A percentile compares a stretch with the other conserved stretches of the same genome.
Conservation (phyloP, 35 echinoderm and acorn worm species). For the Heliocidaris tuberculata region DNA sequence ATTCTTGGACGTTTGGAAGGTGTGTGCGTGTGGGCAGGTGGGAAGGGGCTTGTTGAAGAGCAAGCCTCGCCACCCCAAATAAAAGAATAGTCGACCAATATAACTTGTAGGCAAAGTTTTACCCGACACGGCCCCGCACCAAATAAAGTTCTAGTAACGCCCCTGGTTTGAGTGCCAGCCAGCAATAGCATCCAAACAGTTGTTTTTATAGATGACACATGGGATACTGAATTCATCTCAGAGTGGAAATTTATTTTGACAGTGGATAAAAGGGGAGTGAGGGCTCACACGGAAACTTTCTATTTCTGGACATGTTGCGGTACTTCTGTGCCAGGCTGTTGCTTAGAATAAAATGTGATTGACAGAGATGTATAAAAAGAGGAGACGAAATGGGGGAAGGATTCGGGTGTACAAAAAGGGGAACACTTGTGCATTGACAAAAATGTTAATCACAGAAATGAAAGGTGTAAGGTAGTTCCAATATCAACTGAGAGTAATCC, state of each 20-base stretch:
- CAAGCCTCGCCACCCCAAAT: not conserved
- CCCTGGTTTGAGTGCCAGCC: not conserved
- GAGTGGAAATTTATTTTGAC: not conserved
- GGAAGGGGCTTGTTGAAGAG: not conserved
- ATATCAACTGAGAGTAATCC: no score
- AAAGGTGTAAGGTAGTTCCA: no score
- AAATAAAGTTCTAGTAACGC: not conserved
- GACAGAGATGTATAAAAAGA: not conserved
- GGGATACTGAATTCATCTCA: not conserved
- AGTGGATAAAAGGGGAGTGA: not conserved
- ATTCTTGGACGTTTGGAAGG: no score
- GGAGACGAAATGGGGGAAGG: not conserved
- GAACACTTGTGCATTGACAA: not conserved
- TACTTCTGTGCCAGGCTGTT: not conserved
- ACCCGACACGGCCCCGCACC: not conserved
- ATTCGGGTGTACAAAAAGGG: not conserved
- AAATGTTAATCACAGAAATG: no score
- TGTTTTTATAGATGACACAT: not conserved
- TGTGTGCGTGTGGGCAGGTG: no score
- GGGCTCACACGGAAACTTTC: not conserved
- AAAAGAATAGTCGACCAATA: no score
- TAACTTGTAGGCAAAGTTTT: not conserved
- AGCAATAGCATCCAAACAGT: not conserved
- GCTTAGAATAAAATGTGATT: not conserved
- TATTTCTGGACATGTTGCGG: not conserved